Evolutionary conservation across 2,888 invertebrate species (phyloP).

Genomic region (Tachina lurida): DNA sequence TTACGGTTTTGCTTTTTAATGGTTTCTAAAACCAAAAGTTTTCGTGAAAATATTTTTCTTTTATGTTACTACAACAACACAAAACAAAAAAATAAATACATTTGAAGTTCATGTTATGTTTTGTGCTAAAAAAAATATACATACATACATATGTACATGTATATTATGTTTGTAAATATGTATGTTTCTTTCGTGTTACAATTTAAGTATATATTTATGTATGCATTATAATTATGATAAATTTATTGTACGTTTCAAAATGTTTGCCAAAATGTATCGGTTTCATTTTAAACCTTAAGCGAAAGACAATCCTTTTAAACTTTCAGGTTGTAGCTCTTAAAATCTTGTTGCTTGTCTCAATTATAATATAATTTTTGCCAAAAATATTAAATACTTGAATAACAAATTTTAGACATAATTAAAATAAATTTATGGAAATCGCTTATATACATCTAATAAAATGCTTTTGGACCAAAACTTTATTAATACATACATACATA

Average conservation of each 20-base stretch:
- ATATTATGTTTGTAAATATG: constrained; percentile 50
- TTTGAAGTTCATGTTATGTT: constrained; percentile 16
- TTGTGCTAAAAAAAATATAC: background rate
- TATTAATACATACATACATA: background rate
- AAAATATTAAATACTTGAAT: background rate
- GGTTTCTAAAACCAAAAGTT: constrained; percentile 34
- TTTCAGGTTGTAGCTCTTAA: constrained; percentile 13
- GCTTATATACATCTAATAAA: background rate
- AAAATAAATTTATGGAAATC: background rate
- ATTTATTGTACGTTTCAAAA: constrained; percentile 10
- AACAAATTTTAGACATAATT: background rate
- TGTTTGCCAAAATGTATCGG: constrained; percentile 30
- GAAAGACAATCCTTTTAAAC: constrained; percentile 53
- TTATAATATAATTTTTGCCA: background rate
- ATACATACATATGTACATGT: no score
- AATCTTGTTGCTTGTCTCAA: background rate
- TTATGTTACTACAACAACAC: background rate
- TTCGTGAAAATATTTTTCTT: constrained; percentile 25
- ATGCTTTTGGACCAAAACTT: background rate
- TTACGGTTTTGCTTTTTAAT: constrained; percentile 19
- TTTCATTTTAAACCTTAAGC: constrained; percentile 26
- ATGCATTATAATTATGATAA: constrained; percentile 5
- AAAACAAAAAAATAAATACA: background rate
- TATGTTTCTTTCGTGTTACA: constrained; percentile 14
- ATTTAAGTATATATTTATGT: constrained; percentile 2